Evolutionary conservation across 30 jellyfish, hydroid and myxozoan genomes (phyloP).

Genomic region (Aurelia coerulea): DNA sequence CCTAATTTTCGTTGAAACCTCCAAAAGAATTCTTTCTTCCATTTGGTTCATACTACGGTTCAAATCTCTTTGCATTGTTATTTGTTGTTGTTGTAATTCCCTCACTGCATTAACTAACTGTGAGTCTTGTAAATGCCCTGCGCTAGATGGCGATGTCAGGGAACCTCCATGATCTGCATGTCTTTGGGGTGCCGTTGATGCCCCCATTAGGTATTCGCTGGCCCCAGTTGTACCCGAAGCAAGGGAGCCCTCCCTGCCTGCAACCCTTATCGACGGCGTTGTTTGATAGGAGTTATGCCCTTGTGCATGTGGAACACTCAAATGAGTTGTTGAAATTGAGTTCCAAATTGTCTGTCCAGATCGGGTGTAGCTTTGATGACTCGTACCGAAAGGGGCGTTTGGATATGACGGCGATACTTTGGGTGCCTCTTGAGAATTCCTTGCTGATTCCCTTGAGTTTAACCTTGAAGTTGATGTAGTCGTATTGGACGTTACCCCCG

Average conservation of each 20-base stretch:
- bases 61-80: conserved; percentile 66
- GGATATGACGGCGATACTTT: neutral
- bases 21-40: conserved; percentile 61
- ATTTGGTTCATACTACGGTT: conserved; percentile 52
- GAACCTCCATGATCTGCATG: conserved; percentile 3
- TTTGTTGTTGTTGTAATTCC: conserved; percentile 72
- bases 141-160: neutral
- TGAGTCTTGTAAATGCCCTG: conserved; percentile 16
- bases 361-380: neutral
- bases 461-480: neutral
- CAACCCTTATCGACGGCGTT: neutral
- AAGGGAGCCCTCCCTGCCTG: neutral
- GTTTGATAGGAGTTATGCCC: neutral
- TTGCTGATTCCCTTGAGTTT: neutral
- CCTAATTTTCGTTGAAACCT: conserved; percentile 33
- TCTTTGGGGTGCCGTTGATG: neutral
- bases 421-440: conserved; percentile 11
- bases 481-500: conserved; percentile 18
- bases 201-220: neutral
- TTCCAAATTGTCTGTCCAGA: neutral
- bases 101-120: conserved; percentile 58
- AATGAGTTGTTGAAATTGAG: too few relatives aligned
- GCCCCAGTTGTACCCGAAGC: neutral
- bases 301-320: neutral
- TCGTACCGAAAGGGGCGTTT: neutral